Base-by-base conservation (phyloP, 2,888 invertebrate species). In the Arrhopalites spinosus region DNA sequence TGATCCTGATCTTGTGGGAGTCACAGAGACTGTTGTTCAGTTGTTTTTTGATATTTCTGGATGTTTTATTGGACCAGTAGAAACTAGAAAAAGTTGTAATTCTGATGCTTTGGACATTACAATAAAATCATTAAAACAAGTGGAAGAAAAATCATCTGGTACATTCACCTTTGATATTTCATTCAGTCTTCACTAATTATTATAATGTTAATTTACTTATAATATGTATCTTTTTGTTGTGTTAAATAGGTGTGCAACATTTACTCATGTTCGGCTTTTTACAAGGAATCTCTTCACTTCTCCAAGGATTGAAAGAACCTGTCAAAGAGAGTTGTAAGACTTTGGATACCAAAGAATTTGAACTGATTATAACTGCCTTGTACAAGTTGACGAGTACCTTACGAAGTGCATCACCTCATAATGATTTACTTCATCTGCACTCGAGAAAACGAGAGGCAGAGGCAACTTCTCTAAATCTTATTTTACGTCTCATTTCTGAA, bases 401-500 rank as follows among this genome's bases (percentile, higher is more conserved):
- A 20, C 50, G 67, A 25, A 17, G 13, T 17, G 17, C 67, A 25
- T 11, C 30, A 20, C 23, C 56, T 0, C 50, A 53, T 23, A 23
- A 15, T 23, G 59, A 53, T 17, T 20, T 67, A 17, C 17, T 47
- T 25, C 53, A 67, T 36, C 8, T 74, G 3, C 29, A 43, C 3
- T 27, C 36, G 53, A 66, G 47, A 23, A 27, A 53, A 36, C 50
- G 67, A 53, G 73, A 74, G 11, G 8, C 30, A 13, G 67, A 67
- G 13, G 23, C 56, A 25, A 17, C 47, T 25, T 27, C 30, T 0
- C 67, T 66, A 20, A 13, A 66, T 13, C 25, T 74, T 2, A 50
- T 74, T 36, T 56, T 74, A 17, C 66, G 67, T n/a, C 36, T 74
- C 23, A 67, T 74, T 11, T 63, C 59, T 0, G 73, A 74, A 11